Evolutionary conservation across 2,888 invertebrate genomes (phyloP), one percentile per base, ranked within the genome.

Genomic region (Hyles lineata): DNA sequence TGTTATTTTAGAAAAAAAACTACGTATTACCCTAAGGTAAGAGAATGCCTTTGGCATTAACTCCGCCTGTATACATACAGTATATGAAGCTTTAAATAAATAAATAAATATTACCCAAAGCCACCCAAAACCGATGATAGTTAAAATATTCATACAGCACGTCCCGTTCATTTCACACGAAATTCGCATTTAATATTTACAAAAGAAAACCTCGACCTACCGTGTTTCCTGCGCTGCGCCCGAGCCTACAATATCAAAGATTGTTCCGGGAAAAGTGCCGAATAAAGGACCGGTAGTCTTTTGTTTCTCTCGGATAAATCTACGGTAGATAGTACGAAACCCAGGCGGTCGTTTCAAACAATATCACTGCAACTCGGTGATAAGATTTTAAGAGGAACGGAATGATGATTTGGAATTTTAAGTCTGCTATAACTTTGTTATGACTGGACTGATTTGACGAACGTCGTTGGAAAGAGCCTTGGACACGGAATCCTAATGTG

Each of bases 281-380:
- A 55, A 63, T 63, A 72, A 35, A 58, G 25, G 35, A 50, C 35
- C 35, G 72, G 52, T 17, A 35, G 55, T 70, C 63, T 32, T 72
- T 72, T 72, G 72, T 72, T 70, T 71, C 61, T 62, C 35, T 21
- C 62, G 52, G 71, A 71, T 55, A 63, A 61, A 71, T 63, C 72
- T 63, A 63, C 63, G 9, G 72, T 19, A 35, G 62, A 72, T 72
- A 58, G 43, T 25, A 43, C 50, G 43, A 50, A 50, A 67, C 50
- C 50, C 23, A 17, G 50, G 63, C 35, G 23, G n/a, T n/a, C 50
- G 32, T 32, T 67, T 50, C 50, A 50, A 50, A 50, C 43, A 67
- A 67, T 23, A 43, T 29, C 11, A 63, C 32, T 63, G 63, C 43
- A 35, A 63, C 21, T 21, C n/a, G 6, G 63, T 21, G 63, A 63